Conservation (phyloP, 2,113 vertebrate genomes). For the Australoheros scitulus region DNA sequence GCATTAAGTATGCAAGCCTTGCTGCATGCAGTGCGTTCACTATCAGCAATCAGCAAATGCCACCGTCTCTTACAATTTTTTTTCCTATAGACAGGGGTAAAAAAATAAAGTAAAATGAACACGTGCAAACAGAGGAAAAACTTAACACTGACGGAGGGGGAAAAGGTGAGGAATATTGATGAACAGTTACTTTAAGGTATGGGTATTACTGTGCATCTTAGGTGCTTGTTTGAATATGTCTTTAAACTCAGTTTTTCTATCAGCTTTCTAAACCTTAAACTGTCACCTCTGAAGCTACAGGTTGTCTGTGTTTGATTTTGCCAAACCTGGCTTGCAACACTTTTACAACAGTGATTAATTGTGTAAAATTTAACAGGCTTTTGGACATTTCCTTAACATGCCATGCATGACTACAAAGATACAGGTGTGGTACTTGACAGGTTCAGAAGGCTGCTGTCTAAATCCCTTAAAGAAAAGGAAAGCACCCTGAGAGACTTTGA, state of each 20-base stretch:
- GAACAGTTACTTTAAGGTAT: not conserved
- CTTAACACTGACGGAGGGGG: not conserved
- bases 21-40: conserved; percentile 43
- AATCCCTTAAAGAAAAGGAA: conserved; percentile 7
- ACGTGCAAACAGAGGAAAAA: conserved; percentile 19
- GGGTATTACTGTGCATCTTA: not conserved
- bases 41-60: conserved; percentile 69
- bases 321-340: not conserved
- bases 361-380: not conserved
- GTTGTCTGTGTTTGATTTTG: not conserved
- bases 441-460: conserved; percentile 12
- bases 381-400: not conserved
- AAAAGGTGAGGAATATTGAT: not conserved
- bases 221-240: not conserved
- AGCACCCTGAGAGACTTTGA: not conserved
- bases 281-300: not conserved
- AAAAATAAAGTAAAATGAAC: not conserved
- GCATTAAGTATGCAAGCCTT: conserved; percentile 59
- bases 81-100: not conserved
- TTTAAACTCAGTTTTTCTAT: too few relatives aligned
- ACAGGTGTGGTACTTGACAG: not conserved
- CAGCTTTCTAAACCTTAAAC: not conserved
- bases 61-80: conserved; percentile 12
- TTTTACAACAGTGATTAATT: not conserved
- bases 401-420: not conserved